Evolutionary conservation across 2,797 vertebrate genomes (phyloP).

Genomic region (Buceros bicornis): DNA sequence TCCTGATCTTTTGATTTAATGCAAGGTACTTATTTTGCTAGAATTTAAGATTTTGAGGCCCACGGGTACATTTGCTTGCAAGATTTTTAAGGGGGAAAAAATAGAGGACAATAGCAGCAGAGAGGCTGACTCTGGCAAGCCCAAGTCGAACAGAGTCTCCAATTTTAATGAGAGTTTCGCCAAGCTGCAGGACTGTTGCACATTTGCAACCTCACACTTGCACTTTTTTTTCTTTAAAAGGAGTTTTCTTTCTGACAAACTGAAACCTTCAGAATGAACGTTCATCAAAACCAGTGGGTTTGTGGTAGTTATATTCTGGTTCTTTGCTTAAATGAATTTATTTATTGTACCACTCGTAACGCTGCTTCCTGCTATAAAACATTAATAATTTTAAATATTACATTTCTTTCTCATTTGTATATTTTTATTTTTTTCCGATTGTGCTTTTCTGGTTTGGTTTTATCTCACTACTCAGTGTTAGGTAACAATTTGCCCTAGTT

Average conservation of each 20-base stretch:
- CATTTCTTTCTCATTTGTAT: neutral
- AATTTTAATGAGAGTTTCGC: slow-evolving; percentile 4
- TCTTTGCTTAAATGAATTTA: neutral
- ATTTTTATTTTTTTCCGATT: neutral
- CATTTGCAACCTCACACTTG: neutral
- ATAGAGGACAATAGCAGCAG: neutral
- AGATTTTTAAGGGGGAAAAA: neutral
- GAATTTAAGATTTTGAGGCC: neutral
- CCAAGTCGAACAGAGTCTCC: neutral
- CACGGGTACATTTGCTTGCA: neutral
- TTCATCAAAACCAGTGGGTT: neutral
- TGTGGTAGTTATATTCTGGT: neutral
- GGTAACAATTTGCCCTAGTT: neutral
- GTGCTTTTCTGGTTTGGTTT: slow-evolving; percentile 7
- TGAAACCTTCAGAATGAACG: neutral
- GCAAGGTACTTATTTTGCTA: neutral
- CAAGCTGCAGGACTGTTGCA: neutral
- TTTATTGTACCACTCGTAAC: neutral
- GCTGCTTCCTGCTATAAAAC: neutral
- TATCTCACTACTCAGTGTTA: neutral
- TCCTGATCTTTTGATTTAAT: neutral
- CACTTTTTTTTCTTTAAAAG: neutral
- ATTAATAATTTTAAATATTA: slow-evolving; percentile 4
- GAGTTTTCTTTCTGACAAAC: neutral
- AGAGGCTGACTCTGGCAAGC: neutral